These are phyloP conservation scores for Cacoxenus indagator DNA, from an alignment of 2,888 invertebrate species.

Conservation along the genomic window DNA sequence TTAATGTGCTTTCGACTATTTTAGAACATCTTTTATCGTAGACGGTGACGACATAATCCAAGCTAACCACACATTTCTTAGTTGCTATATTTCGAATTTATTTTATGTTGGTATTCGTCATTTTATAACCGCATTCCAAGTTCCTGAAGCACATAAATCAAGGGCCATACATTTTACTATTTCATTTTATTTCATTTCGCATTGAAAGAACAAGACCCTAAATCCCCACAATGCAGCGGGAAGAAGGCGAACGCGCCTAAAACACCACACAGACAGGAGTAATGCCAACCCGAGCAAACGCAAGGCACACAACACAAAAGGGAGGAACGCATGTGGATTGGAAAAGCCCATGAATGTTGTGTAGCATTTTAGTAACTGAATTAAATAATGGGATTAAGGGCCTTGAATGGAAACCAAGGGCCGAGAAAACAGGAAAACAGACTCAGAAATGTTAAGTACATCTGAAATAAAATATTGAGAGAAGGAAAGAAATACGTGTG, in stretches of 20 bases:
- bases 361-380: slow-evolving; percentile 39
- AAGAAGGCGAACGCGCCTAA: no score
- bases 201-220: neutral
- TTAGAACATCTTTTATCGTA: no score
- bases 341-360: neutral
- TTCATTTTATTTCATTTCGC: slow-evolving; percentile 12
- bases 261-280: no score
- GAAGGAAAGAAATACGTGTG: neutral
- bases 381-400: slow-evolving; percentile 36
- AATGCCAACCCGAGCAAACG: neutral
- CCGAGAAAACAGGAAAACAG: neutral
- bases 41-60: no score
- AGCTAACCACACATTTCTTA: no score
- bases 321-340: neutral
- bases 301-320: neutral
- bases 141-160: slow-evolving; percentile 31
- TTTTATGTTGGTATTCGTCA: neutral
- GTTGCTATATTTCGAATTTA: neutral
- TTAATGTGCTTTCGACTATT: no score
- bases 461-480: neutral
- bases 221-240: no score
- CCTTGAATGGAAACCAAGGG: neutral
- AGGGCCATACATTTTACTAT: slow-evolving; percentile 43
- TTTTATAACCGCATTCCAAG: neutral
- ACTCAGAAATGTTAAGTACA: neutral